Percentiles rank a stretch among this genome's conserved stretches.
Conservation (phyloP, 2,888 invertebrate genomes). For the Drosophila mimica region DNA sequence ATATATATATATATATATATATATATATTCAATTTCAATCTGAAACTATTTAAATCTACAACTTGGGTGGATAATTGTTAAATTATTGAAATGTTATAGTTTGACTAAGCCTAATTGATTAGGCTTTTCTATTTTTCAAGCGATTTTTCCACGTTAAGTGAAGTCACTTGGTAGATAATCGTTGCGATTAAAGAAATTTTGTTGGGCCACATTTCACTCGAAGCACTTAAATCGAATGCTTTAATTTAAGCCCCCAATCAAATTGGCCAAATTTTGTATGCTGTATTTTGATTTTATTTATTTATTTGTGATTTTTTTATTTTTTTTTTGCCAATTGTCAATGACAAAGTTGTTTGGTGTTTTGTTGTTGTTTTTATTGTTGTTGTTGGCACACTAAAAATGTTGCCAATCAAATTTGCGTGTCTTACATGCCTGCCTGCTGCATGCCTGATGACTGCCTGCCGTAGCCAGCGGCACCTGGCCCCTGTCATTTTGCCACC, state of each 20-base stretch:
- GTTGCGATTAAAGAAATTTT: slow-evolving; percentile 5
- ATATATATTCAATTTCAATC: no score
- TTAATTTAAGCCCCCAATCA: slow-evolving; percentile 29
- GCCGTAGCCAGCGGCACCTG: background rate
- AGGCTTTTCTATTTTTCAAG: background rate
- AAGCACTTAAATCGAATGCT: slow-evolving; percentile 12
- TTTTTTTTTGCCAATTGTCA: slow-evolving; percentile 39
- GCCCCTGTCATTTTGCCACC: background rate
- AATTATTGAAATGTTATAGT: background rate
- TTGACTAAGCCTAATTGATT: background rate
- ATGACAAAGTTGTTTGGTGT: slow-evolving; percentile 43
- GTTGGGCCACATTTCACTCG: background rate
- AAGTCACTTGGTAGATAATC: background rate
- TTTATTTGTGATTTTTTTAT: background rate
- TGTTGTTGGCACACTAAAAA: slow-evolving; percentile 37
- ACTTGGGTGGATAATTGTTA: background rate
- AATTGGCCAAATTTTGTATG: slow-evolving; percentile 36
- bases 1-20: background rate
- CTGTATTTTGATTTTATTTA: background rate
- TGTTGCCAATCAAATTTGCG: slow-evolving; percentile 54
- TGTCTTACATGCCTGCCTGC: slow-evolving; percentile 22
- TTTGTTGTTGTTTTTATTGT: slow-evolving; percentile 3
- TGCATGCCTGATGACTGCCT: background rate
- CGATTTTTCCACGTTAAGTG: background rate
- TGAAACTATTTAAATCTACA: background rate